Evolutionary conservation across 2,797 vertebrate species (phyloP).

Genomic region (Lateolabrax maculatus): DNA sequence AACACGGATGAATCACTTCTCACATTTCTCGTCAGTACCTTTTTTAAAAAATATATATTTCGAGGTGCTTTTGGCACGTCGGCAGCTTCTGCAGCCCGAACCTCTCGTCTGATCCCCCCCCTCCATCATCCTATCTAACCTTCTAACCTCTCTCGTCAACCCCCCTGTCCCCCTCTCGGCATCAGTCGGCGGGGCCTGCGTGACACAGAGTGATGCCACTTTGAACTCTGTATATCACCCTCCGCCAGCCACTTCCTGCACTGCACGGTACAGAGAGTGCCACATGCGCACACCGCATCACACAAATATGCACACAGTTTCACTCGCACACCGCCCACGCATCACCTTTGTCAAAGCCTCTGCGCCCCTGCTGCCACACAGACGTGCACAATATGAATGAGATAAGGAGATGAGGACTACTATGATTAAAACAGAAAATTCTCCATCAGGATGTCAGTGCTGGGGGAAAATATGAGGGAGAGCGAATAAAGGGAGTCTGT

Average conservation of each 20-base stretch:
- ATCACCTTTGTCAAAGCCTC: constrained; percentile 55
- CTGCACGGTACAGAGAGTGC: constrained; percentile 12
- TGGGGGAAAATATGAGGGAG: constrained; percentile 48
- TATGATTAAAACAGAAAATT: constrained; percentile 68
- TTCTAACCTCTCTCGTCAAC: background rate
- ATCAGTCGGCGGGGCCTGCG: constrained; percentile 9
- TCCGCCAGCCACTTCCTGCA: constrained; percentile 41
- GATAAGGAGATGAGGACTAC: constrained; percentile 51
- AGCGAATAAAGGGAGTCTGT: constrained; percentile 47
- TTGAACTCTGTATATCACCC: constrained; percentile 64
- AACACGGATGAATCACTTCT: constrained; percentile 11
- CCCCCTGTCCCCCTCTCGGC: background rate
- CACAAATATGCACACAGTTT: constrained; percentile 24
- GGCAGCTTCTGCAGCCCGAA: background rate
- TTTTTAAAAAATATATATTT: constrained; percentile 30
- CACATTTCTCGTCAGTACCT: constrained; percentile 9
- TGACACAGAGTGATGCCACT: constrained; percentile 50
- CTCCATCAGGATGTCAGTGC: constrained; percentile 46
- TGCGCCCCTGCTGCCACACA: constrained; percentile 21
- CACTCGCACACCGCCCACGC: constrained; percentile 48
- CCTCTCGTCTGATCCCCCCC: constrained; percentile 15
- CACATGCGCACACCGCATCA: constrained; percentile 7
- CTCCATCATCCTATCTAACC: background rate
- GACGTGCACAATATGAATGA: constrained; percentile 30
- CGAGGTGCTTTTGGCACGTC: background rate